Evolutionary conservation across 2,113 vertebrate genomes (phyloP).

Genomic region (Aleadryas rufinucha): DNA sequence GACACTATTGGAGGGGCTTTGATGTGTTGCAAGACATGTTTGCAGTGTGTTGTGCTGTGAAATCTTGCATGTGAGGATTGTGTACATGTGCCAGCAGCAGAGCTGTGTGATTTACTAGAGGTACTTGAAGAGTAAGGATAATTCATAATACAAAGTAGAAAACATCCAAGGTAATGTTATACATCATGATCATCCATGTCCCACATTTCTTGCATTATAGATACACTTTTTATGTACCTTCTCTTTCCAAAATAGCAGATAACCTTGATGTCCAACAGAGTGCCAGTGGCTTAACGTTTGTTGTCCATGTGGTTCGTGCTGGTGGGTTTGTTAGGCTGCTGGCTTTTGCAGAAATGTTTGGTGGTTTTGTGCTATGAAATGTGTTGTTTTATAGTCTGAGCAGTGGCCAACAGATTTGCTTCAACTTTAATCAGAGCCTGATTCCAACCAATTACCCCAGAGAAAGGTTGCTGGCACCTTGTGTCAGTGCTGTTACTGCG

Average conservation of each 20-base stretch:
- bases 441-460: neutral
- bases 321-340: neutral
- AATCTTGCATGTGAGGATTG: neutral
- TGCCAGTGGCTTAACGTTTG: neutral
- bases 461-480: neutral
- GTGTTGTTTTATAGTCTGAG: conserved; percentile 3
- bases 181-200: neutral
- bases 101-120: neutral
- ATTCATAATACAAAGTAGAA: neutral
- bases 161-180: neutral
- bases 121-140: neutral
- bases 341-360: conserved; percentile 8
- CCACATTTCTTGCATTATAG: neutral
- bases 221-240: neutral
- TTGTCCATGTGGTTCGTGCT: neutral
- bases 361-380: conserved; percentile 29
- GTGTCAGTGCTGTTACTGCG: neutral
- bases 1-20: neutral
- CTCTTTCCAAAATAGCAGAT: neutral
- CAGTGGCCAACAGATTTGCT: neutral
- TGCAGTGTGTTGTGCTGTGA: neutral
- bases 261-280: neutral
- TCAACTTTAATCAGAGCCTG: neutral
- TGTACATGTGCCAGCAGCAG: neutral
- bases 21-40: neutral